phyloP scores from a whole-genome alignment of 2,888 invertebrate species.

The Tryphoninae sp. region DNA sequence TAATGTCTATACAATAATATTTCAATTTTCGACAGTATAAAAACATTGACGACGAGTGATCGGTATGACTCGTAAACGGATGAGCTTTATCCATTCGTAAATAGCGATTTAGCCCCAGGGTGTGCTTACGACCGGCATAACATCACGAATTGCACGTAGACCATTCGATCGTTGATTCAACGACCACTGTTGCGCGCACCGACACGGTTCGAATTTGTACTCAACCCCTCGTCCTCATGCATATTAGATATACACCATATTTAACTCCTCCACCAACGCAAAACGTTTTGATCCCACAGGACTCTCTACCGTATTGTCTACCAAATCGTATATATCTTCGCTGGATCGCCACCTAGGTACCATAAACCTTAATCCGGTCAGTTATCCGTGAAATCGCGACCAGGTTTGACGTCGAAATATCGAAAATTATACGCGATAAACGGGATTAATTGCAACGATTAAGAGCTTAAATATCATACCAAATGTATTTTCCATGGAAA shows the following conservation, averaged over 20 bases:
- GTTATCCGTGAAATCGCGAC: constrained; percentile 40
- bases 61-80: neutral
- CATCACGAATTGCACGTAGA: neutral
- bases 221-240: neutral
- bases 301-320: neutral
- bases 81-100: neutral
- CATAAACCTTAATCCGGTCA: constrained; percentile 51
- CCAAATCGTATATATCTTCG: neutral
- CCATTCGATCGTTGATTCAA: neutral
- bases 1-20: too few species aligned
- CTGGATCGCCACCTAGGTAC: constrained; percentile 10
- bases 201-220: neutral
- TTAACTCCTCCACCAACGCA: neutral
- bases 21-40: too few species aligned
- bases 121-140: neutral
- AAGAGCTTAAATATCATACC: neutral
- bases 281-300: constrained; percentile 30
- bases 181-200: neutral
- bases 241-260: neutral
- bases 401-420: constrained; percentile 44
- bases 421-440: constrained; percentile 35
- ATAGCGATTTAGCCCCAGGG: neutral
- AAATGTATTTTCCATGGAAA: neutral
- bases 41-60: too few species aligned
- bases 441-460: neutral